phyloP scores from a whole-genome alignment of 2,113 vertebrate genomes.

The Heteronetta atricapilla region DNA sequence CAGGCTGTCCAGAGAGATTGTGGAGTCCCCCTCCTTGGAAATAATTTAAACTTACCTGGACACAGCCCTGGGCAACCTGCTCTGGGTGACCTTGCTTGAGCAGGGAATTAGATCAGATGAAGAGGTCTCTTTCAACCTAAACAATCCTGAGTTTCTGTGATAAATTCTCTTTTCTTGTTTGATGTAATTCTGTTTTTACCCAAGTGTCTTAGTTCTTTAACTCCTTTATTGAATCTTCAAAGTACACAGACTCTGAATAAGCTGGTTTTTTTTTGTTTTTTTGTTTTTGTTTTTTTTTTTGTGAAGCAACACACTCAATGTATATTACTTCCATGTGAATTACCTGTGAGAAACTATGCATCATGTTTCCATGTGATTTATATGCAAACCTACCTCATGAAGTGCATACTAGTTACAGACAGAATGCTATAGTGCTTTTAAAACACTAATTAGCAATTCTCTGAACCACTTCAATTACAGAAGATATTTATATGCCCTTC shows the following conservation, averaged over 20 bases:
- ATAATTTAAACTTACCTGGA: not conserved
- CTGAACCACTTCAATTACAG: constrained; percentile 61
- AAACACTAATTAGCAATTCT: constrained; percentile 53
- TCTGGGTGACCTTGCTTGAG: not conserved
- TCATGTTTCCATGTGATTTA: constrained; percentile 17
- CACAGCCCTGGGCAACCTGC: not conserved
- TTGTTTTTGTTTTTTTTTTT: no score
- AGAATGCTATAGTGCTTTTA: not conserved
- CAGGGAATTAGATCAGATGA: not conserved
- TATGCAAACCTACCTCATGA: constrained; percentile 33
- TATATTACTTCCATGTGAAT: constrained; percentile 29
- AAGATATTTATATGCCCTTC: constrained; percentile 47
- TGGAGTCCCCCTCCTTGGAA: not conserved
- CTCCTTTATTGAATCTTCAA: constrained; percentile 27
- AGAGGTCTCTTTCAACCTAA: not conserved
- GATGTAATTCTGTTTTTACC: not conserved
- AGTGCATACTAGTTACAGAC: not conserved
- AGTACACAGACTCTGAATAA: not conserved
- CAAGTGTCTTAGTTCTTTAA: not conserved
- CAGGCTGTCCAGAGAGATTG: not conserved
- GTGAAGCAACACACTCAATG: not conserved
- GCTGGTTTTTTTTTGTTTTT: no score
- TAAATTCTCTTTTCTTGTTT: not conserved
- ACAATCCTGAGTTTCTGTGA: not conserved
- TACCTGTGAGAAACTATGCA: constrained; percentile 49